Conservation (phyloP, 2,797 vertebrate genomes). For the Coccyzus lansbergi region DNA sequence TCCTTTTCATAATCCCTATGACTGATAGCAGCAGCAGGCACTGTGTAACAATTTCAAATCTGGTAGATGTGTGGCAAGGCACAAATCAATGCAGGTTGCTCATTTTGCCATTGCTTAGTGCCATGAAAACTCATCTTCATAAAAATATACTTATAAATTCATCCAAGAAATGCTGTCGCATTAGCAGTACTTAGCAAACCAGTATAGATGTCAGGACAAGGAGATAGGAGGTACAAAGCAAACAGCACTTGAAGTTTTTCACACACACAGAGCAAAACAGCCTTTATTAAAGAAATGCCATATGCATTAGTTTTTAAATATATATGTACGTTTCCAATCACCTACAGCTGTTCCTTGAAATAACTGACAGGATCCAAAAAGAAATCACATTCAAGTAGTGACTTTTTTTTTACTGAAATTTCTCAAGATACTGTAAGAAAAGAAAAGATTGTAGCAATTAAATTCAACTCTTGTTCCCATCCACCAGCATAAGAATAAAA, state of each 20-base stretch:
- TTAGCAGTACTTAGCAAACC: not conserved
- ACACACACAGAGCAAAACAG: not conserved
- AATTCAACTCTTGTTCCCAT: not conserved
- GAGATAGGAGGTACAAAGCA: not conserved
- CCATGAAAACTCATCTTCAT: not conserved
- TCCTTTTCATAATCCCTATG: too few species aligned
- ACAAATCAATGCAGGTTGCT: not conserved
- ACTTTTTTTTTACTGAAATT: not conserved
- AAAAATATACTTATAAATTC: not conserved
- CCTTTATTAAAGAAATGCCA: conserved; percentile 5
- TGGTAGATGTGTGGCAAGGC: not conserved
- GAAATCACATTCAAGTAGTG: not conserved
- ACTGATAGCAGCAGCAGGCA: not conserved
- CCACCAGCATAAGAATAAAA: not conserved
- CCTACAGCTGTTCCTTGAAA: not conserved
- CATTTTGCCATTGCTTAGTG: not conserved
- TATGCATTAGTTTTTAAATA: not conserved
- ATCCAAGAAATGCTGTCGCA: not conserved
- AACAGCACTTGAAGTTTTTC: not conserved
- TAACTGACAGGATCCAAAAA: not conserved
- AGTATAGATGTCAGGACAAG: not conserved
- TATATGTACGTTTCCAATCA: not conserved
- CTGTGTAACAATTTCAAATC: not conserved
- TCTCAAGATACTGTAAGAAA: not conserved
- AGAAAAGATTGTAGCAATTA: not conserved